Base-by-base conservation (phyloP, 2,888 invertebrate species). In the Flexamia atlantica region DNA sequence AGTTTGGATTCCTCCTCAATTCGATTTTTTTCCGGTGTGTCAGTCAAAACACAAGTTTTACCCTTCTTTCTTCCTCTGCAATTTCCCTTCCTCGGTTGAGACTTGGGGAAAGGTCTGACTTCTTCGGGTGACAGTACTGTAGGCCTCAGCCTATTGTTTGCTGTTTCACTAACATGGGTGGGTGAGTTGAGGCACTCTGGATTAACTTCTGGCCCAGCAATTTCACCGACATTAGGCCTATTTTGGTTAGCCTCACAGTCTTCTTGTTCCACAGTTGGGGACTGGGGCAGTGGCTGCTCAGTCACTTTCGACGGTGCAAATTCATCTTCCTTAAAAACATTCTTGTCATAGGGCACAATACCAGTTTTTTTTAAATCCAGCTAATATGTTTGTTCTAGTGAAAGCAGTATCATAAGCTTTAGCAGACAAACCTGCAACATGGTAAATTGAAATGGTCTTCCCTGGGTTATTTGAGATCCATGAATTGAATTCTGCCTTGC, bases 61-160 rank as follows among this genome's bases (percentile, higher is more conserved):
- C 28, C 57, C 23, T 23, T 42, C 36, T 80, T 32, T 23, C 80
- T 80, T 30, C 80, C 80, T 80, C 36, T 80, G 36, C 32, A 4
- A 32, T 20, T 80, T 25, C 17, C 30, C 32, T 80, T 80, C n/a
- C 57, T 50, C 7, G 53, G 46, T 57, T 53, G 23, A 30, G 80
- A 42, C 57, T 57, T 80, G 57, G 80, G 80, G 23, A 80, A 57
- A 32, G 80, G 80, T 53, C 80, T 50, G 4, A 80, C 57, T 57
- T 57, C 32, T 30, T 80, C 80, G 23, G 80, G 80, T 25, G 79
- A 50, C 53, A 53, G 20, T 53, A 53, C 53, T n/a, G n/a, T n/a
- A n/a, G n/a, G n/a, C n/a, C n/a, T n/a, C n/a, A n/a, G n/a, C 23
- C 14, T 46, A 46, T 46, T 46, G 46, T 46, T 46, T 53, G 53